Conservation (phyloP, 2,797 vertebrate genomes). For the Pseudochirops cupreus region DNA sequence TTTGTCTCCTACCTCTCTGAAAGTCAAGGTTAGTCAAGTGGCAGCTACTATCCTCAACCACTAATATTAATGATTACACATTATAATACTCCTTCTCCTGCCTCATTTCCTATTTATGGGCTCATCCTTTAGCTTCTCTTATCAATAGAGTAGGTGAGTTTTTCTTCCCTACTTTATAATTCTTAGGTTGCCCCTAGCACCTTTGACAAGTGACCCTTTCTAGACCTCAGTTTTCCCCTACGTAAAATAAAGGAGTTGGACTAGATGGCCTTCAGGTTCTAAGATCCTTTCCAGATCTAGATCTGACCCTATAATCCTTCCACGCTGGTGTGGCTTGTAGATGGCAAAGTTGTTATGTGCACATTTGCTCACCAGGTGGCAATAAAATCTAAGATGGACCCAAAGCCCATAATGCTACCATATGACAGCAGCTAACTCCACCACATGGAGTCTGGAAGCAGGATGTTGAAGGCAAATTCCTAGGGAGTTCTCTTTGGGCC, state of each 20-base stretch:
- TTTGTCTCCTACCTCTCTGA: not conserved
- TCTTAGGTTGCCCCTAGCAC: not conserved
- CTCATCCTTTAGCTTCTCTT: not conserved
- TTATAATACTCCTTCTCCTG: not conserved
- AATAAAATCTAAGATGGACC: not conserved
- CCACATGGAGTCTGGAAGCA: not conserved
- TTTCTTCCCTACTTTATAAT: not conserved
- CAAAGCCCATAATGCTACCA: not conserved
- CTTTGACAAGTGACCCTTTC: not conserved
- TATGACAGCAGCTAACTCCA: not conserved
- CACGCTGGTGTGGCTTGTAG: not conserved
- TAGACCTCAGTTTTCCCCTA: not conserved
- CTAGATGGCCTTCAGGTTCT: not conserved
- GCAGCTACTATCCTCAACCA: not conserved
- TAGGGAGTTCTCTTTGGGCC: not conserved
- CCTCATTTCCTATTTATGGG: not conserved
- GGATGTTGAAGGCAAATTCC: slow-evolving; percentile 41
- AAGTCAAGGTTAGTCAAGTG: not conserved
- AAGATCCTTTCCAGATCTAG: not conserved
- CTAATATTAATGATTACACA: not conserved
- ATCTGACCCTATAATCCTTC: not conserved
- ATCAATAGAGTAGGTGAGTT: not conserved
- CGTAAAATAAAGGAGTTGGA: not conserved
- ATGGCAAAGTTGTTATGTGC: not conserved
- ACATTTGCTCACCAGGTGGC: not conserved